phyloP scores from a whole-genome alignment of 2,113 vertebrate genomes.

The Dascyllus trimaculatus region DNA sequence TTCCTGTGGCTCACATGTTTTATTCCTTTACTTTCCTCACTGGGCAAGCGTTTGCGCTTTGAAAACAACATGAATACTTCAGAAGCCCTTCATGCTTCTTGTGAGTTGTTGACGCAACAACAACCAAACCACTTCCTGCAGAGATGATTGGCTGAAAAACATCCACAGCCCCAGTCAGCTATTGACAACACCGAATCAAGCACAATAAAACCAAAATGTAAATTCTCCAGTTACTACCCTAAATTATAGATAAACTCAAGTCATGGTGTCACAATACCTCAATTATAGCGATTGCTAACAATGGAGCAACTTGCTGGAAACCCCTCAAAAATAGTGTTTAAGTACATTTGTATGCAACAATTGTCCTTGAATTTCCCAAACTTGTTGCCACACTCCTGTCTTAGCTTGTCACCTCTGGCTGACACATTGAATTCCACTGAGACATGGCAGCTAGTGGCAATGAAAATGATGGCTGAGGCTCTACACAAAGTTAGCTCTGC shows the following conservation, averaged over 20 bases:
- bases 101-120: background rate
- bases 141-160: slow-evolving; percentile 5
- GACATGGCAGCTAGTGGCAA: background rate
- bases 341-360: slow-evolving; percentile 2
- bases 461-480: background rate
- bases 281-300: background rate
- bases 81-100: background rate
- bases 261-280: too few relatives aligned
- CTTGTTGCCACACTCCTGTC: too few relatives aligned
- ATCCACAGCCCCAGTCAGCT: background rate
- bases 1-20: background rate
- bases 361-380: too few relatives aligned
- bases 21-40: slow-evolving; percentile 3
- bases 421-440: slow-evolving; percentile 4
- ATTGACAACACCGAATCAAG: background rate
- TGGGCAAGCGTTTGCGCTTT: background rate
- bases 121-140: background rate
- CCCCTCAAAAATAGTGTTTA: background rate
- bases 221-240: too few relatives aligned
- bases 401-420: background rate
- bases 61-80: slow-evolving; percentile 4
- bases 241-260: too few relatives aligned
- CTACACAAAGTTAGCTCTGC: too few relatives aligned
- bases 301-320: slow-evolving; percentile 7
- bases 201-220: too few relatives aligned